Percentiles rank a stretch among this genome's conserved stretches.
Evolutionary conservation across 2,113 vertebrate species (phyloP).

Genomic region (Prolemur simus): DNA sequence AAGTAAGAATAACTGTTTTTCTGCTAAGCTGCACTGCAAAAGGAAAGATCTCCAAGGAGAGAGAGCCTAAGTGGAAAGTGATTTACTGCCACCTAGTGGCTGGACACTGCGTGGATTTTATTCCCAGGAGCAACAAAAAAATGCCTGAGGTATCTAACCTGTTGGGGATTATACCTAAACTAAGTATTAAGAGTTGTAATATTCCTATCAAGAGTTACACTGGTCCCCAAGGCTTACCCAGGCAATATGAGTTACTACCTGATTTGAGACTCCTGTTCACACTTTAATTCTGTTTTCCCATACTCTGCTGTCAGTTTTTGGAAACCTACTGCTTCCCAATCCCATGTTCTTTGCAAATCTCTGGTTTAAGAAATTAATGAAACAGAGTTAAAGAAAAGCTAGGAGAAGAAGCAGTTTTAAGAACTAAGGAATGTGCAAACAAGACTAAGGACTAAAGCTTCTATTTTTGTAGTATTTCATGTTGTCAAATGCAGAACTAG

Average conservation of each 20-base stretch:
- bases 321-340: background rate
- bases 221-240: background rate
- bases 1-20: background rate
- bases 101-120: background rate
- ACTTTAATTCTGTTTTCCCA: background rate
- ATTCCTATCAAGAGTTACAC: background rate
- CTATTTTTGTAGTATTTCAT: background rate
- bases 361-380: background rate
- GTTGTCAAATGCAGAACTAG: background rate
- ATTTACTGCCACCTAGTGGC: slow-evolving; percentile 54
- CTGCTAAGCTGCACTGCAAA: background rate
- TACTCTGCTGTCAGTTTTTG: background rate
- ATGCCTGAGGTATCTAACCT: background rate
- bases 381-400: background rate
- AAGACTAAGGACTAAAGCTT: background rate
- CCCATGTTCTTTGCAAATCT: background rate
- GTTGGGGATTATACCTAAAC: background rate
- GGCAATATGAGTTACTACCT: background rate
- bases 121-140: background rate
- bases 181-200: background rate
- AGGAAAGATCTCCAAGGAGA: background rate
- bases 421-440: background rate
- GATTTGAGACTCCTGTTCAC: background rate
- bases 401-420: background rate
- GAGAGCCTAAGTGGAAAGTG: background rate